Conservation (phyloP, 2,797 vertebrate species). For the Pantherophis vulpinus region DNA sequence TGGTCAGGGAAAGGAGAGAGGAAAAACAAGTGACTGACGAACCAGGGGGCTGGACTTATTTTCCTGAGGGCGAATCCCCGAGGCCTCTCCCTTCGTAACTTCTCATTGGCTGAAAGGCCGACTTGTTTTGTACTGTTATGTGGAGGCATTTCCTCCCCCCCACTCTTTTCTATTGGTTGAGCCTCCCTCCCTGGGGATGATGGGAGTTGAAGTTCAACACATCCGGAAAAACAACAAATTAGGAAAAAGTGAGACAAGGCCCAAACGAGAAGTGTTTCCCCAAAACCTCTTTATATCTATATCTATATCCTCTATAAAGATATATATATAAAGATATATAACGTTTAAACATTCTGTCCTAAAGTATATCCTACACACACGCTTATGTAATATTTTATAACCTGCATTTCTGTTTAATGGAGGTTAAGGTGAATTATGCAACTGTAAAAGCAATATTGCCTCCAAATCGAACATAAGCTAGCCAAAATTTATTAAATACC, state of each 20-base stretch:
- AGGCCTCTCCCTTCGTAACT: not conserved
- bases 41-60: rapidly evolving
- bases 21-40: not conserved
- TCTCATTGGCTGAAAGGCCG: not conserved
- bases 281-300: not conserved
- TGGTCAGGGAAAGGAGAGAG: not conserved
- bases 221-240: not conserved
- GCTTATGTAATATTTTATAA: not conserved
- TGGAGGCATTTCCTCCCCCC: not conserved
- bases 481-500: not conserved
- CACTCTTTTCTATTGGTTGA: not conserved
- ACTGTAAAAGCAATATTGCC: not conserved
- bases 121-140: not conserved
- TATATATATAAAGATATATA: not conserved
- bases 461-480: not conserved
- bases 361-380: not conserved
- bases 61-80: not conserved
- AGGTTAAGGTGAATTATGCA: not conserved
- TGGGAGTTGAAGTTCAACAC: not conserved
- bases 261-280: not conserved
- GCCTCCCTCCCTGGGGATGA: not conserved
- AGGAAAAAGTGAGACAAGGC: not conserved
- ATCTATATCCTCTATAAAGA: not conserved
- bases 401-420: not conserved
- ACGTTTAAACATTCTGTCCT: not conserved